Base-by-base conservation (phyloP, 2,888 invertebrate genomes). In the Macrosiphum euphorbiae region DNA sequence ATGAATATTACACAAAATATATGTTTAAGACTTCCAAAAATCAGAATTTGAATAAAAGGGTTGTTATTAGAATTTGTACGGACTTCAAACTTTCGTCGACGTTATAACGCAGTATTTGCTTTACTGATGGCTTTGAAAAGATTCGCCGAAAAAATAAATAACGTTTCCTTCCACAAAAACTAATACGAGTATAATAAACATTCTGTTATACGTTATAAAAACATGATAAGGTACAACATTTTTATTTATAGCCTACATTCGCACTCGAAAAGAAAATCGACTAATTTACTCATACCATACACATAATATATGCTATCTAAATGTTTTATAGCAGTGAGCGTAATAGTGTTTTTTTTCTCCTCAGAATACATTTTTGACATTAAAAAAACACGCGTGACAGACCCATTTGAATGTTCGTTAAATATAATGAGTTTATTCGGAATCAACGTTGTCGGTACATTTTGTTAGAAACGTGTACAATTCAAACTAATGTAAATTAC, bases 221-320 rank as follows among this genome's bases (percentile, higher is more conserved):
- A 78, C 35, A 78, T 78, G 78, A 78, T 78, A 78, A 78, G 35
- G 20, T 67, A 78, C 78, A 78, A 35, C 78, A 78, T 78, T 78
- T 78, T 35, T 78, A 35, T 78, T 78, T 78, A 78, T 78, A 8
- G 35, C 35, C 35, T 78, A 78, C 78, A 78, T 35, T 35, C n/a
- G 8, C 35, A 26, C 78, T 20, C 35, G 20, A 78, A 78, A 78
- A 78, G 78, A 8, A 78, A 78, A 78, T 78, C 35, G 78, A 35
- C 35, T 78, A 78, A 78, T 78, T 78, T 78, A 35, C 20, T 8
- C 2, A n/a, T n/a, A n/a, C n/a, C 35, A 35, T 20, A 78, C 78
- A 20, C 35, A 61, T 52, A 11, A 13, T 52, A 11, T 58, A 61
- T 28, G 20, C 78, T 20, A 78, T 35, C 78, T 35, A 35, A 78